phyloP scores from a whole-genome alignment of 2,113 vertebrate genomes.

The Physeter macrocephalus region DNA sequence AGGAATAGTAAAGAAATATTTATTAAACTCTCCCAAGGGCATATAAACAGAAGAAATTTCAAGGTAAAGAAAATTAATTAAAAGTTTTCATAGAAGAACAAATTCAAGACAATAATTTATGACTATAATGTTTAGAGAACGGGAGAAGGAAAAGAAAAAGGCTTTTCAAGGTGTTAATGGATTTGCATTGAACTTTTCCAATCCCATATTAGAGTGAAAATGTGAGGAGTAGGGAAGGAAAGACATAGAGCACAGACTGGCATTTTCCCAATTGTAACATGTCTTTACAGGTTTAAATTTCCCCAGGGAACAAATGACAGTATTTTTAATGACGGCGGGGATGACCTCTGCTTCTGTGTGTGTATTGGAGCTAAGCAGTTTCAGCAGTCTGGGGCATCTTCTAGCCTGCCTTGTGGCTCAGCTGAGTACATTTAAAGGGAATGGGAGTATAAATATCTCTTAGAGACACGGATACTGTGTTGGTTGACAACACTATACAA shows the following conservation, averaged over 20 bases:
- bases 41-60: slow-evolving; percentile 28
- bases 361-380: neutral
- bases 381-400: neutral
- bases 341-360: neutral
- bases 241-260: neutral
- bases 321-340: neutral
- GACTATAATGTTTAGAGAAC: slow-evolving; percentile 19
- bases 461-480: neutral
- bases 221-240: neutral
- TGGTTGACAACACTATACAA: neutral
- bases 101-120: slow-evolving; percentile 33
- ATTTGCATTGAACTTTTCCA: neutral
- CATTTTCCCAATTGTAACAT: neutral
- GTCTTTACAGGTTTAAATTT: neutral
- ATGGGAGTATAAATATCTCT: neutral
- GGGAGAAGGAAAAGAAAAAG: neutral
- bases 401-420: neutral
- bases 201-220: neutral
- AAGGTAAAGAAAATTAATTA: slow-evolving; percentile 50
- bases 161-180: neutral
- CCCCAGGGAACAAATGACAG: neutral
- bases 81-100: slow-evolving; percentile 48
- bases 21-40: slow-evolving; percentile 38
- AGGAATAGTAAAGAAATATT: slow-evolving; percentile 55
- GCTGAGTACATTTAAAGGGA: neutral